Base-by-base conservation (phyloP, 2,888 invertebrate genomes). In the Maniola hyperantus region DNA sequence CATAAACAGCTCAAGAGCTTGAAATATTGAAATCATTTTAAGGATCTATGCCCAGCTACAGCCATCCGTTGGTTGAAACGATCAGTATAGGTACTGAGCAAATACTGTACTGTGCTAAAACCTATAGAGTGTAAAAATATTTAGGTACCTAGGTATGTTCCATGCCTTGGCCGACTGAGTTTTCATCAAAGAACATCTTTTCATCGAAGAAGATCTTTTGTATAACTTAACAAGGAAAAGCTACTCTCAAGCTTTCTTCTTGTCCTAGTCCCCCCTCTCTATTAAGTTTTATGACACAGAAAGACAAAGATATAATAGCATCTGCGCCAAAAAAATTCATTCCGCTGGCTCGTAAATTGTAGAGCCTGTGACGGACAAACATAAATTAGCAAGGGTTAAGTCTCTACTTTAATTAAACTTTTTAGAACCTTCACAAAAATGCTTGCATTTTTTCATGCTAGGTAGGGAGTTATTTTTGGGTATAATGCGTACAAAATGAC, bases 401-500 rank as follows among this genome's bases (percentile, higher is more conserved):
- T n/a, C 66, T 66, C 51, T 33, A 54, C 62, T 69, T 65, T 68
- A 64, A 70, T 70, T 68, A 68, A 68, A 68, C 63, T 70, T 68
- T 70, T 68, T 68, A 61, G 46, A 54, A 26, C 51, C 46, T 55
- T 60, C 60, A 61, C 48, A 53, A 44, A 61, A 60, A 61, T 57
- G 39, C 55, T 64, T 67, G 44, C 42, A 62, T 69, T 68, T 48
- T 64, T 60, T 66, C 51, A 51, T 61, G 51, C 6, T 8, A 18
- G 48, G 15, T 18, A 15, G n/a, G 15, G 46, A 6, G 46, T 15
- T 48, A 8, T 15, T 15, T 15, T 46, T 15, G 6, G 15, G 2
- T 46, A 44, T 6, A 36, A 36, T 36, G 36, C n/a, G n/a, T n/a
- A n/a, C n/a, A n/a, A n/a, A n/a, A n/a, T n/a, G n/a, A n/a, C n/a